Conservation (phyloP, 2,113 vertebrate genomes). For the Monarcha castaneiventris region DNA sequence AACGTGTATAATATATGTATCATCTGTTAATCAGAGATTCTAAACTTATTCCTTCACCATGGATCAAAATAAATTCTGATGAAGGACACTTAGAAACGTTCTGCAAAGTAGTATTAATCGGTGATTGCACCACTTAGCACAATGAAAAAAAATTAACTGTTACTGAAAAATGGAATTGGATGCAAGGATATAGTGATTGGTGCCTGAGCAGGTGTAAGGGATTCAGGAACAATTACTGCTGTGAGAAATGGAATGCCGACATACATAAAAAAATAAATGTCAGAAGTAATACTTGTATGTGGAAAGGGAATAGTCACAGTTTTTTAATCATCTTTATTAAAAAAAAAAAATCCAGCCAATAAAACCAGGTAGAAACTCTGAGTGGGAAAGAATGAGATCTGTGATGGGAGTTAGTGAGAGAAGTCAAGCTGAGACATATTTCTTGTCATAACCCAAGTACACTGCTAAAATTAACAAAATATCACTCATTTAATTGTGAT, state of each 20-base stretch:
- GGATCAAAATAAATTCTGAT: not conserved
- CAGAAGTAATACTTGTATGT: not conserved
- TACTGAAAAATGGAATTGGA: not conserved
- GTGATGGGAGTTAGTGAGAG: rapidly evolving
- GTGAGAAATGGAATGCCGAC: not conserved
- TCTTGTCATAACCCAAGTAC: not conserved
- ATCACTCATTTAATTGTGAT: not conserved
- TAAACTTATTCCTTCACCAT: not conserved
- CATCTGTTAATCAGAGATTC: not conserved
- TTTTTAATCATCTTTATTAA: not conserved
- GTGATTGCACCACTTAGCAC: not conserved
- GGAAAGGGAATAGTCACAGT: not conserved
- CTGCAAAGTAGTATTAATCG: not conserved
- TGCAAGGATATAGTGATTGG: not conserved
- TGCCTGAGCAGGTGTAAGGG: not conserved
- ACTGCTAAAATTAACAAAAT: not conserved
- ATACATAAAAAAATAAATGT: not conserved
- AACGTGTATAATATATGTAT: not conserved
- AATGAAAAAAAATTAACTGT: not conserved
- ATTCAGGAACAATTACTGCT: not conserved
- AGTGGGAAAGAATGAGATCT: not conserved
- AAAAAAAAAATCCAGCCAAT: not conserved
- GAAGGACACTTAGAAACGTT: not conserved
- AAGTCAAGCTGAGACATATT: not conserved
- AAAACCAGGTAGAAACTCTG: not conserved